Conservation (phyloP, 2,888 invertebrate species). For the Andrena fulva region DNA sequence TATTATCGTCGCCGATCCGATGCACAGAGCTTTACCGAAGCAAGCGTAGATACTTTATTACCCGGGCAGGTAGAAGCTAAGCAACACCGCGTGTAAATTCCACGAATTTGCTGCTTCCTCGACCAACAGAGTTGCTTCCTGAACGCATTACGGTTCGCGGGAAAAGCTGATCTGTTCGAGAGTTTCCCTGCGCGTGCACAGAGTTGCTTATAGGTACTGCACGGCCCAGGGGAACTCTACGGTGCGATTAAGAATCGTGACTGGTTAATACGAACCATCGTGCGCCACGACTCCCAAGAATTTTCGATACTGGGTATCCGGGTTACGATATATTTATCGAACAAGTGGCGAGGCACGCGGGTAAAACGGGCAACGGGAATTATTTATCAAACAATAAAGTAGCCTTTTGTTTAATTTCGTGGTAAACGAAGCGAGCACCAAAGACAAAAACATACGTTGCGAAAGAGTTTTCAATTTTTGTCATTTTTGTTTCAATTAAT, state of each 20-base stretch:
- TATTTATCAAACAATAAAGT: constrained; percentile 39
- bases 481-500: no score
- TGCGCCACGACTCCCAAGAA: constrained; percentile 35
- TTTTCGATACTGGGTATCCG: constrained; percentile 52
- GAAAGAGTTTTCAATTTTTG: not conserved
- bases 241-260: constrained; percentile 59
- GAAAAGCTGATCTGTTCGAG: not conserved
- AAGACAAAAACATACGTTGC: no score
- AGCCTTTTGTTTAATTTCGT: constrained; percentile 15
- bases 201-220: constrained; percentile 6
- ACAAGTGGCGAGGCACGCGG: not conserved
- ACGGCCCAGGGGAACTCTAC: constrained; percentile 5
- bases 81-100: not conserved
- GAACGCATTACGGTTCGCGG: not conserved
- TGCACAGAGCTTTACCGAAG: not conserved
- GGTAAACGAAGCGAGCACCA: not conserved
- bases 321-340: constrained; percentile 42
- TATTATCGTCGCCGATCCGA: not conserved
- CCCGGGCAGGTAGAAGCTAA: not conserved
- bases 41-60: not conserved
- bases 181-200: not conserved
- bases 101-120: not conserved
- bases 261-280: constrained; percentile 53
- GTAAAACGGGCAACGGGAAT: constrained; percentile 4
- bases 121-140: not conserved